Percentiles rank a stretch among this genome's conserved stretches.
Evolutionary conservation across 2,797 vertebrate species (phyloP).

Genomic region (Neostethus bicornis): DNA sequence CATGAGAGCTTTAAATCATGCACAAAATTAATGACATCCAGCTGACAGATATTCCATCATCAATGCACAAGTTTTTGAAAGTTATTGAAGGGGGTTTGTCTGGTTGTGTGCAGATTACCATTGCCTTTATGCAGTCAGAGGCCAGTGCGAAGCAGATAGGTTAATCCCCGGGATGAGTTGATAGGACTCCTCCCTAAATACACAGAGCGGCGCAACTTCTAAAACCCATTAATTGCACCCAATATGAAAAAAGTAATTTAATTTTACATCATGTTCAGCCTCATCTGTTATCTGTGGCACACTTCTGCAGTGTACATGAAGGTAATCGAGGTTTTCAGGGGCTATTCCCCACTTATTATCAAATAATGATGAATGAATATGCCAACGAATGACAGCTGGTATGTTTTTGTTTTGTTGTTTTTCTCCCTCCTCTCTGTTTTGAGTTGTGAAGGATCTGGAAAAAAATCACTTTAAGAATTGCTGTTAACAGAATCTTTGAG

Average conservation of each 20-base stretch:
- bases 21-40: constrained; percentile 70
- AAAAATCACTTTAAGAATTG: constrained; percentile 67
- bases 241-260: constrained; percentile 74
- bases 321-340: constrained; percentile 78
- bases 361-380: constrained; percentile 86
- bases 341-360: constrained; percentile 79
- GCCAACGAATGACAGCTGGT: constrained; percentile 83
- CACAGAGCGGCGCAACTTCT: constrained; percentile 57
- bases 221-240: constrained; percentile 75
- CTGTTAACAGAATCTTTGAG: constrained; percentile 36
- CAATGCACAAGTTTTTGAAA: constrained; percentile 71
- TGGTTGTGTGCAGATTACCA: constrained; percentile 75
- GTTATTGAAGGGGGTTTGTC: constrained; percentile 70
- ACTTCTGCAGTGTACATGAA: constrained; percentile 72
- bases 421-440: neutral
- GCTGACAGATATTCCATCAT: constrained; percentile 81
- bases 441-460: constrained; percentile 13
- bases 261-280: constrained; percentile 66
- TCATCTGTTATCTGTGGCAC: constrained; percentile 79
- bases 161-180: constrained; percentile 69
- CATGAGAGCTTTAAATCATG: constrained; percentile 74
- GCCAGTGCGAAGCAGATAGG: constrained; percentile 70
- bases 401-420: constrained; percentile 55
- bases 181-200: constrained; percentile 71
- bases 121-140: constrained; percentile 60